Base-by-base conservation (phyloP, 2,888 invertebrate genomes). In the Eilema caniola region DNA sequence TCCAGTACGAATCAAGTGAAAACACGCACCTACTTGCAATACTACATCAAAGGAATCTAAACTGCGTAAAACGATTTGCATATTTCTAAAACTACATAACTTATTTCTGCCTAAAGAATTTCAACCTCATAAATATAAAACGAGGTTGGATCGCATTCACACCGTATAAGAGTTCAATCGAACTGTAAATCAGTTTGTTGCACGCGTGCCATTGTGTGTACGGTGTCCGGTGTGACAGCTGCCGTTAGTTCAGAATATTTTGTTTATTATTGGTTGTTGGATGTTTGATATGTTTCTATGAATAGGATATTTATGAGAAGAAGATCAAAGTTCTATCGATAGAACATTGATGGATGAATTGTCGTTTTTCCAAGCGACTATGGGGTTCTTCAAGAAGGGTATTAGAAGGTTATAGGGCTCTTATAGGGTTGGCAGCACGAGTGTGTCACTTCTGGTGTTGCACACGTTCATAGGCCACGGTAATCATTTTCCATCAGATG, bases 91-190 rank as follows among this genome's bases (percentile, higher is more conserved):
- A 12, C 37, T 37, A 37, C 41, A 67, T 33, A 12, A 62, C 37
- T 28, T 62, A 61, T 12, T 41, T 10, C 14, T 63, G n/a, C 47
- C 63, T 65, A 57, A 73, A 72, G 70, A 71, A 67, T 83, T 68
- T 66, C n/a, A 56, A 69, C 57, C 75, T 77, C 77, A 84, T 84
- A 80, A 79, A 84, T 83, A 78, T 74, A 62, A 65, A 64, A 66
- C 64, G 71, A 73, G 63, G 75, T 76, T 74, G 71, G 72, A 81
- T 69, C 76, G 74, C 80, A 73, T 84, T 88, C 85, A 88, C 88
- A 87, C 88, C 87, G 85, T 84, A 83, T 82, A 82, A 81, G 85
- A 84, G 84, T 89, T 89, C 87, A 88, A 89, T 89, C 87, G 89
- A 80, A 69, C 85, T 80, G 87, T 89, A 89, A 89, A 89, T 89